Conservation (phyloP, 2,113 vertebrate genomes). For the Rafetus swinhoei region DNA sequence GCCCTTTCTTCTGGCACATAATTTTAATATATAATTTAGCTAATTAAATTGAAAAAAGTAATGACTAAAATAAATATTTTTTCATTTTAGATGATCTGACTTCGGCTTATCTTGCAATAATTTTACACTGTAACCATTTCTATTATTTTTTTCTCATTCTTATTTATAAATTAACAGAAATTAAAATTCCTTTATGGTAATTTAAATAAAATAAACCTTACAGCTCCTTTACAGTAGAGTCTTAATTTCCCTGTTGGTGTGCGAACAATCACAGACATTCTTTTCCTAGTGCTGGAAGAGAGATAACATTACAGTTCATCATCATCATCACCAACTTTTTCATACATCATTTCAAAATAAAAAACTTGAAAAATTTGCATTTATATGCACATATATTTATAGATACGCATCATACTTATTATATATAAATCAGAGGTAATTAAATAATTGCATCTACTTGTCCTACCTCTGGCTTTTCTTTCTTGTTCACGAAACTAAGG, state of each 20-base stretch:
- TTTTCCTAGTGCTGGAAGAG: conserved; percentile 89
- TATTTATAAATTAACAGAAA: conserved; percentile 39
- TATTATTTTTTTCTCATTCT: neutral
- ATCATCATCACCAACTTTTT: neutral
- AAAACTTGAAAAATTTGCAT: neutral
- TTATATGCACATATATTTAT: neutral
- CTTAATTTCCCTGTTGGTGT: conserved; percentile 95
- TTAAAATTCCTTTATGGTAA: neutral
- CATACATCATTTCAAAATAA: neutral
- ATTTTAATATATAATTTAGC: neutral
- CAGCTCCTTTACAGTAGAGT: conserved; percentile 99
- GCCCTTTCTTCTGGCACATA: neutral
- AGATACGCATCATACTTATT: neutral
- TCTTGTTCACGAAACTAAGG: neutral
- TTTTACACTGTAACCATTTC: conserved; percentile 10
- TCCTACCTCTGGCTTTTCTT: neutral
- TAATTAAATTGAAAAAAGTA: neutral
- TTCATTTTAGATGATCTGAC: neutral
- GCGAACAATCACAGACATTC: conserved; percentile 99
- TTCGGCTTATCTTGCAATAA: conserved; percentile 22
- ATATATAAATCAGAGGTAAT: neutral
- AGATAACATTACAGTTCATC: neutral
- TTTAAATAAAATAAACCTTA: conserved; percentile 82
- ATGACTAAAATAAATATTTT: neutral
- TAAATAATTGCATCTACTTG: neutral